Conservation (phyloP, 2,113 vertebrate genomes). For the Tachysurus vachellii region DNA sequence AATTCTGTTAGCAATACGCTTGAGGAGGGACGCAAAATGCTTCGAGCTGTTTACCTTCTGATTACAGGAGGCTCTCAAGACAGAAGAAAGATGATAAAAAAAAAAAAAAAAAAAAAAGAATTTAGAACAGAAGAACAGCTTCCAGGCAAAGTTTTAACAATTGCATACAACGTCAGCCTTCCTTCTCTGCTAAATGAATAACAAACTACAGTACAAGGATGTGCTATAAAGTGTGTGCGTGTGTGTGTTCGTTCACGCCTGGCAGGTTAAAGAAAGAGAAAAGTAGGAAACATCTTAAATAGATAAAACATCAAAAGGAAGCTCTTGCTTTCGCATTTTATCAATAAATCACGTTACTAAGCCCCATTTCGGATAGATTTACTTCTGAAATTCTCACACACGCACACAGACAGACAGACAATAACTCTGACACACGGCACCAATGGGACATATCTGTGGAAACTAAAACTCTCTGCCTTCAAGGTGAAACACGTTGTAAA, state of each 20-base stretch:
- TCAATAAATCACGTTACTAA: slow-evolving; percentile 53
- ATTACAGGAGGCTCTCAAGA: slow-evolving; percentile 33
- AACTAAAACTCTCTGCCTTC: slow-evolving; percentile 3
- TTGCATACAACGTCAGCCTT: slow-evolving; percentile 1
- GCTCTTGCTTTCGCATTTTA: slow-evolving; percentile 40
- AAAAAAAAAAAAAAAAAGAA: not conserved
- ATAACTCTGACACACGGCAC: not conserved
- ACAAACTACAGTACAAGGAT: slow-evolving; percentile 28
- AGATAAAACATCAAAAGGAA: slow-evolving; percentile 25
- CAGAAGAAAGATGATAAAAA: slow-evolving; percentile 6
- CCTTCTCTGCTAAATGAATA: slow-evolving; percentile 29
- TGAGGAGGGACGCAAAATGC: not conserved
- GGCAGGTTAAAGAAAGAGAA: not conserved
- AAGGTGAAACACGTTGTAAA: not conserved
- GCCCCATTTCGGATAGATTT: slow-evolving; percentile 31
- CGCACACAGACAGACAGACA: slow-evolving; percentile 1
- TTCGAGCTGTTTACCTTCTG: slow-evolving; percentile 23
- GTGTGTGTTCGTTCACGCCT: slow-evolving; percentile 7
- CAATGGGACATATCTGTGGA: slow-evolving; percentile 29
- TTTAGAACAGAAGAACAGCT: slow-evolving; percentile 23
- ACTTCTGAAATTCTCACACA: not conserved
- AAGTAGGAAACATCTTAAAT: slow-evolving; percentile 53
- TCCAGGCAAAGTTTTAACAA: slow-evolving; percentile 25
- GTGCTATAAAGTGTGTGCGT: not conserved
- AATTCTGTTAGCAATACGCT: slow-evolving; percentile 11